Percentiles rank a stretch among this genome's conserved stretches.
Evolutionary conservation across 2,888 invertebrate species (phyloP).

Genomic region (Augiades crinisus): DNA sequence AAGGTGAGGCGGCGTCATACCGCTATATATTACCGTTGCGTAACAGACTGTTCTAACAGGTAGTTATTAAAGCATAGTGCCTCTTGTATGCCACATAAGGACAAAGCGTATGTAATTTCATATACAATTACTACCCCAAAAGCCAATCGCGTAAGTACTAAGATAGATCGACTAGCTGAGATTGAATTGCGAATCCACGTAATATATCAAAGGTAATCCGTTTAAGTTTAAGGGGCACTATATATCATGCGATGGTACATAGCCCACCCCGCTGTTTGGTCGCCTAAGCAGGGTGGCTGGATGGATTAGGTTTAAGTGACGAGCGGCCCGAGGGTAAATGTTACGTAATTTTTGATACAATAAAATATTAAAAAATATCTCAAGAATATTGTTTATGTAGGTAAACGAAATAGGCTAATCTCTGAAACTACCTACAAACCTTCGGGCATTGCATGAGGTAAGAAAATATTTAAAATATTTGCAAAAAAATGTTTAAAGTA

Average conservation of each 20-base stretch:
- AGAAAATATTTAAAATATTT: no score
- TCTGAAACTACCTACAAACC: no score
- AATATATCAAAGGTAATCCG: constrained; percentile 81
- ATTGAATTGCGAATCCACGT: constrained; percentile 76
- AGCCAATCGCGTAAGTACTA: constrained; percentile 60
- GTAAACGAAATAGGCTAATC: no score
- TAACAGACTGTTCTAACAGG: no score
- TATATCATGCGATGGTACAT: constrained; percentile 75
- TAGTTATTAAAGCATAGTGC: no score
- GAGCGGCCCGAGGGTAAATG: not conserved
- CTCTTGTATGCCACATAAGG: not conserved
- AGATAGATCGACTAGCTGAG: constrained; percentile 70
- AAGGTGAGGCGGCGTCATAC: no score
- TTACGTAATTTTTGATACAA: constrained; percentile 14
- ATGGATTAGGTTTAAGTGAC: constrained; percentile 51
- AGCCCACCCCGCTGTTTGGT: constrained; percentile 69
- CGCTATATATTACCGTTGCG: no score
- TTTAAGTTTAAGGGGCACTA: constrained; percentile 78
- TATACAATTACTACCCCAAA: constrained; percentile 52
- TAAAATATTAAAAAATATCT: not conserved
- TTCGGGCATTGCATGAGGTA: no score
- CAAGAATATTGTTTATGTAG: no score
- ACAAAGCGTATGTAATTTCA: constrained; percentile 4
- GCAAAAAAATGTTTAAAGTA: no score
- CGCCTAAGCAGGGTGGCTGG: constrained; percentile 75